phyloP scores from a whole-genome alignment of 64 coral and sea anemone species.

The Montipora efflorescens region DNA sequence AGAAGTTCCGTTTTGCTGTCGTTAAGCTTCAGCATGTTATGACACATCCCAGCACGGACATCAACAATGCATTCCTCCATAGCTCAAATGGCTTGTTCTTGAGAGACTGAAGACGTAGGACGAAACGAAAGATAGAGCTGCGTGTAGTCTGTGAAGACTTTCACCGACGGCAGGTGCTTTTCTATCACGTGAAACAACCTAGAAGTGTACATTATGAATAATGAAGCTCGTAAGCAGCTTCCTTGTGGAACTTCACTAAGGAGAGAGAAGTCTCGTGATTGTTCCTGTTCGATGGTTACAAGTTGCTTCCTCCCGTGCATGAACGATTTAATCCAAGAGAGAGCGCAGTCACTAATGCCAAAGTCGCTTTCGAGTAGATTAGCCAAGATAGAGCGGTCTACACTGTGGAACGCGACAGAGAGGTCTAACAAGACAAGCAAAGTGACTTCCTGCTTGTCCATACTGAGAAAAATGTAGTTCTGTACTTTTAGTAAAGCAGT shows the following conservation, averaged over 20 bases:
- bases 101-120: neutral
- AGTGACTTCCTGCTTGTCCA: constrained; percentile 34
- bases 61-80: constrained; percentile 54
- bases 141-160: neutral
- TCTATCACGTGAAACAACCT: constrained; percentile 41
- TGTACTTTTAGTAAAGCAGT: constrained; percentile 59
- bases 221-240: constrained; percentile 23
- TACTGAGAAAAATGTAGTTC: constrained; percentile 27
- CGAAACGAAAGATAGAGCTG: constrained; percentile 22
- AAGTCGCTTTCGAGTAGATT: neutral
- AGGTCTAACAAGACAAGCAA: neutral
- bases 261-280: too few relatives aligned
- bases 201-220: constrained; percentile 42
- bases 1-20: too few relatives aligned
- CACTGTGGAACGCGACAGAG: neutral
- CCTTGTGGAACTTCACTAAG: too few relatives aligned
- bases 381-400: constrained; percentile 13
- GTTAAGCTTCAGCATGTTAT: too few relatives aligned
- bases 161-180: neutral
- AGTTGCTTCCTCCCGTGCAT: neutral
- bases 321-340: too few relatives aligned
- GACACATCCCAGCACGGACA: neutral
- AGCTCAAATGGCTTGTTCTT: constrained; percentile 43
- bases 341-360: neutral
- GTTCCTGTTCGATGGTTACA: neutral